Evolutionary conservation across 1,140 invertebrate species (phyloP).

Genomic region (Drosophila malerkotliana): DNA sequence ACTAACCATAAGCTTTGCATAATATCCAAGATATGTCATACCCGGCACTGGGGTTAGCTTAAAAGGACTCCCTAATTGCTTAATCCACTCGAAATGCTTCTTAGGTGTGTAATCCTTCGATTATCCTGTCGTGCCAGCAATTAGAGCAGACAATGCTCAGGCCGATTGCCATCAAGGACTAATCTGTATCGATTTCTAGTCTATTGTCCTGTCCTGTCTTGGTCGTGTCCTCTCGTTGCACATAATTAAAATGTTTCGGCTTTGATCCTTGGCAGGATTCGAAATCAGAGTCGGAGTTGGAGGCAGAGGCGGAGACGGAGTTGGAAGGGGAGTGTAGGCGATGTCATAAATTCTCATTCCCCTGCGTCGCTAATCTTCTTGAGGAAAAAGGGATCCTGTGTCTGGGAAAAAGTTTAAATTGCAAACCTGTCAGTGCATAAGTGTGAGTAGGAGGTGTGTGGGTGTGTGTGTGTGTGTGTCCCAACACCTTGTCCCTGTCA

Average conservation of each 20-base stretch:
- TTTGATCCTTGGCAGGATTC: conserved; percentile 17
- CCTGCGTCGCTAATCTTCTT: conserved; percentile 28
- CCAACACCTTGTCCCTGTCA: conserved; percentile 9
- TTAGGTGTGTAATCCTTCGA: conserved; percentile 1
- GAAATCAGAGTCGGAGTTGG: not conserved
- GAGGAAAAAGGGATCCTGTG: not conserved
- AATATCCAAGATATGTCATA: not conserved
- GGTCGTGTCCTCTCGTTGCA: conserved; percentile 17
- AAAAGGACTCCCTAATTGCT: not conserved
- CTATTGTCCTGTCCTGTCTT: conserved; percentile 5
- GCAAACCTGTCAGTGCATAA: conserved; percentile 37
- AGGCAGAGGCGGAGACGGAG: not conserved
- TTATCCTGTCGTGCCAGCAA: conserved; percentile 2
- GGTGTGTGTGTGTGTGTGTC: conserved; percentile 2
- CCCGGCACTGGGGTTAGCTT: too few species aligned
- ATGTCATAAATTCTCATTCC: conserved; percentile 46
- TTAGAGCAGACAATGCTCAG: conserved; percentile 9
- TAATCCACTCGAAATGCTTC: not conserved
- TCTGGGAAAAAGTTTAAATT: conserved; percentile 49
- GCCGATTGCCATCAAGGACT: conserved; percentile 7
- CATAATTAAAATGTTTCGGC: conserved; percentile 56
- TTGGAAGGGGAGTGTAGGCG: not conserved
- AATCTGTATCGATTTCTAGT: conserved; percentile 9
- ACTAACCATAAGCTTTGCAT: not conserved
- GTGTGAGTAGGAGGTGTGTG: not conserved